Conservation (phyloP, 2,888 invertebrate species). For the Chymomyza amoena region DNA sequence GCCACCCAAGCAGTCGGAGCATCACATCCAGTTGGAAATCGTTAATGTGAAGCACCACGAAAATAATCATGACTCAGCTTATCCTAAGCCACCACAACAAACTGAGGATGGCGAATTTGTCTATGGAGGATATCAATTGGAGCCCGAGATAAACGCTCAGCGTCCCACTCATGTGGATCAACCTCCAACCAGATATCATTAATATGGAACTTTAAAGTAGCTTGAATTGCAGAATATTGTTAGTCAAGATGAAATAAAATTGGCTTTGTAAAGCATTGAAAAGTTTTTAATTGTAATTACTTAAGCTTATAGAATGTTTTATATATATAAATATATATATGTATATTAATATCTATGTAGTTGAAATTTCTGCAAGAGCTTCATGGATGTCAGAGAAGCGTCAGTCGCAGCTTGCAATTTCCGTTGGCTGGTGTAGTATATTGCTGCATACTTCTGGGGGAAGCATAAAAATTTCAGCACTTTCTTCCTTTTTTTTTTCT, state of each 20-base stretch:
- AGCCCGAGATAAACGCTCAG: neutral
- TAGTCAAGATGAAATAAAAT: neutral
- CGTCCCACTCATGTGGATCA: neutral
- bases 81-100: neutral
- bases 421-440: constrained; percentile 36
- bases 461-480: neutral
- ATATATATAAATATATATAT: neutral
- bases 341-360: neutral
- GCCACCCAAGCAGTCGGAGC: neutral
- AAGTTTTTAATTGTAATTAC: neutral
- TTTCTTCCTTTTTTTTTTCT: neutral
- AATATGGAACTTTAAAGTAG: neutral
- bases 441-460: constrained; percentile 18
- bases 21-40: constrained; percentile 9
- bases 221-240: neutral
- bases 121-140: neutral
- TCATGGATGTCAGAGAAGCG: neutral
- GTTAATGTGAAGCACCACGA: neutral
- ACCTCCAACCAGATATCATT: neutral
- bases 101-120: no score
- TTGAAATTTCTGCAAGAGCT: neutral
- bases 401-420: constrained; percentile 60
- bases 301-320: neutral
- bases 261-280: neutral
- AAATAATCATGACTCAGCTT: neutral